These are phyloP conservation scores for Amphipoea lucens DNA, from an alignment of 2,888 invertebrate genomes.

Conservation along the genomic window DNA sequence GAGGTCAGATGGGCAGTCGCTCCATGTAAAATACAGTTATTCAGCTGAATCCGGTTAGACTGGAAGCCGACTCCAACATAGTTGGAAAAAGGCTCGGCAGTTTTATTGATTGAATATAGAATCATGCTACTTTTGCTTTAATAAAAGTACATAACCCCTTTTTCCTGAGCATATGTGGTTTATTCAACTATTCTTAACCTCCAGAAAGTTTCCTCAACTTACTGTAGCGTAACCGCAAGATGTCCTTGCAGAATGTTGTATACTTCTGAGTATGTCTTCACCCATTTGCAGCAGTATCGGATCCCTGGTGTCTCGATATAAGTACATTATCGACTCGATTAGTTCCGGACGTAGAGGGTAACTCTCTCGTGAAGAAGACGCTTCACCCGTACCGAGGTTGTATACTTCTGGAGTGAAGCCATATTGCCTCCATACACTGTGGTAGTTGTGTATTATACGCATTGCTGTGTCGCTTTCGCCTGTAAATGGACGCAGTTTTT, in stretches of 20 bases:
- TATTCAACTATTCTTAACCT: neutral
- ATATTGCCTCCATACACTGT: constrained; percentile 98
- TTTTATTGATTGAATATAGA: neutral
- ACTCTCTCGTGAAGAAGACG: constrained; percentile 94
- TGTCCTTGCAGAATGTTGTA: constrained; percentile 97
- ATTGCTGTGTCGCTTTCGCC: constrained; percentile 97
- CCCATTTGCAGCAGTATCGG: constrained; percentile 97
- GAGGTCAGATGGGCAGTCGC: too few relatives aligned
- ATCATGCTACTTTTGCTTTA: neutral
- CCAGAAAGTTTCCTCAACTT: constrained; percentile 66
- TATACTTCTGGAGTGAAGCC: constrained; percentile 99
- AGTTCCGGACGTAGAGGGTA: constrained; percentile 99
- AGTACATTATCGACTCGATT: constrained; percentile 98
- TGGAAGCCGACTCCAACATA: too few relatives aligned
- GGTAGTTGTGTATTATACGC: constrained; percentile 98
- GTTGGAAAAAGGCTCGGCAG: too few relatives aligned
- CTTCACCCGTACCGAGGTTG: constrained; percentile 97
- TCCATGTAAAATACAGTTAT: too few relatives aligned
- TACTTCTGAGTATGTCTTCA: constrained; percentile 97
- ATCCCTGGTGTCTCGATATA: constrained; percentile 98
- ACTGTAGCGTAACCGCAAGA: constrained; percentile 99
- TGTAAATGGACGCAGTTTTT: constrained; percentile 63
- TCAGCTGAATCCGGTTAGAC: too few relatives aligned
- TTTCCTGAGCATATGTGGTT: neutral
- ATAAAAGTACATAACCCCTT: neutral